Conservation (phyloP, 1,140 invertebrate species). For the Megathymus violae region DNA sequence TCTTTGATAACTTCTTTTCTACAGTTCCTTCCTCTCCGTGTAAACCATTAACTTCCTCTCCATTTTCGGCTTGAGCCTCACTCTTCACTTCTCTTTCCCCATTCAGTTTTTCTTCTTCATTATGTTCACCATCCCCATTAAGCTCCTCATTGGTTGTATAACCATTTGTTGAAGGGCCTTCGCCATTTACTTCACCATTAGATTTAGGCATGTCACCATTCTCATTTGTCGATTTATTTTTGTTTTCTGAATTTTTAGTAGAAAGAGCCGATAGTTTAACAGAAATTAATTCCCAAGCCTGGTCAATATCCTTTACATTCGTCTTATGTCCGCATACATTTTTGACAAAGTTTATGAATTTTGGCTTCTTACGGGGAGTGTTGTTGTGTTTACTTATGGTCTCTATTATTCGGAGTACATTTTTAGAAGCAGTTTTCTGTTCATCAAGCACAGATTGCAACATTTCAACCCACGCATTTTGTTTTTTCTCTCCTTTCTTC, state of each 20-base stretch:
- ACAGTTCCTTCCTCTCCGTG: constrained; percentile 35
- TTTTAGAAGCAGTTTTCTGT: constrained; percentile 82
- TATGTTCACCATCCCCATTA: constrained; percentile 39
- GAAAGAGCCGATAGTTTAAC: constrained; percentile 85
- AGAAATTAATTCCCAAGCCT: constrained; percentile 89
- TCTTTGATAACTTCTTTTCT: constrained; percentile 81
- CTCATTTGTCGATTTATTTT: constrained; percentile 48
- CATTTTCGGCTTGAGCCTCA: constrained; percentile 39
- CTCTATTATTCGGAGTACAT: constrained; percentile 87
- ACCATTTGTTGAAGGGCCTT: constrained; percentile 34
- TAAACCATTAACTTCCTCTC: constrained; percentile 33
- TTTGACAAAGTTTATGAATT: constrained; percentile 92
- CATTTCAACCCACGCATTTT: constrained; percentile 94
- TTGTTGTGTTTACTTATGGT: constrained; percentile 91
- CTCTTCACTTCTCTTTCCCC: constrained; percentile 30
- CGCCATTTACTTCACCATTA: constrained; percentile 25
- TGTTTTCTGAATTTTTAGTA: constrained; percentile 65
- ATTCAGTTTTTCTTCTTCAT: constrained; percentile 30
- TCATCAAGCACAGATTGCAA: constrained; percentile 89
- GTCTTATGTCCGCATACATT: constrained; percentile 85
- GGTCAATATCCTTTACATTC: constrained; percentile 84
- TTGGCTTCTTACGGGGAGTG: constrained; percentile 95
- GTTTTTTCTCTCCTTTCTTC: constrained; percentile 96
- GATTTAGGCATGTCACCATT: constrained; percentile 34
- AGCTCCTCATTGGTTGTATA: constrained; percentile 36